Evolutionary conservation across 2,888 invertebrate species (phyloP).

Genomic region (Platypus cylindrus): DNA sequence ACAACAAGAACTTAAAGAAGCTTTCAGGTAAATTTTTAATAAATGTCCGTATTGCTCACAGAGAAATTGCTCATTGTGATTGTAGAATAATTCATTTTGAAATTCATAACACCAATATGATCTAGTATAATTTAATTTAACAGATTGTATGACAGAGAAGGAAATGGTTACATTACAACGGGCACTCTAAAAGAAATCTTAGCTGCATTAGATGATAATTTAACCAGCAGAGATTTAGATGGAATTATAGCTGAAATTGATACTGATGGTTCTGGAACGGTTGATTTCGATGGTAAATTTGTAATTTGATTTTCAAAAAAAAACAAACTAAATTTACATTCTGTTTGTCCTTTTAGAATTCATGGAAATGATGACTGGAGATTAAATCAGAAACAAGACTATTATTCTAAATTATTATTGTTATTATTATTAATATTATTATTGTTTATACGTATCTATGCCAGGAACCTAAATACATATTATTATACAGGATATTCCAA

Average conservation of each 20-base stretch:
- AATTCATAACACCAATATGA: background rate
- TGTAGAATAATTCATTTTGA: no score
- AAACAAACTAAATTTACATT: background rate
- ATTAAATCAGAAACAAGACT: conserved; percentile 36
- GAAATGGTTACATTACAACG: conserved; percentile 88
- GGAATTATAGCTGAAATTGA: conserved; percentile 97
- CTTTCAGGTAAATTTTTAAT: conserved; percentile 68
- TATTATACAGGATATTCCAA: no score
- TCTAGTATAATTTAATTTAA: conserved; percentile 4
- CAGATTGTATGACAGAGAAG: conserved; percentile 93
- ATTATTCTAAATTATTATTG: background rate
- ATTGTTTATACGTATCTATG: conserved; percentile 2
- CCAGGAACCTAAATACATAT: no score
- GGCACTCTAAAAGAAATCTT: conserved; percentile 87
- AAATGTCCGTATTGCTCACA: no score
- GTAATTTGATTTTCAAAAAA: background rate
- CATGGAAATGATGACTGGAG: conserved; percentile 92
- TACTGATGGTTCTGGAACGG: conserved; percentile 95
- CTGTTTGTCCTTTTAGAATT: conserved; percentile 49
- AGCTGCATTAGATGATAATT: conserved; percentile 83
- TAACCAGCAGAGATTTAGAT: conserved; percentile 83
- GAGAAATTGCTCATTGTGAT: no score
- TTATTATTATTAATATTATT: conserved; percentile 2
- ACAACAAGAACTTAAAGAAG: conserved; percentile 93
- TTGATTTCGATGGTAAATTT: conserved; percentile 88